Percentiles rank a stretch among this genome's conserved stretches.
These are phyloP conservation scores for Motacilla tschutschensis DNA, from an alignment of 2,113 vertebrate genomes.

Conservation along the genomic window DNA sequence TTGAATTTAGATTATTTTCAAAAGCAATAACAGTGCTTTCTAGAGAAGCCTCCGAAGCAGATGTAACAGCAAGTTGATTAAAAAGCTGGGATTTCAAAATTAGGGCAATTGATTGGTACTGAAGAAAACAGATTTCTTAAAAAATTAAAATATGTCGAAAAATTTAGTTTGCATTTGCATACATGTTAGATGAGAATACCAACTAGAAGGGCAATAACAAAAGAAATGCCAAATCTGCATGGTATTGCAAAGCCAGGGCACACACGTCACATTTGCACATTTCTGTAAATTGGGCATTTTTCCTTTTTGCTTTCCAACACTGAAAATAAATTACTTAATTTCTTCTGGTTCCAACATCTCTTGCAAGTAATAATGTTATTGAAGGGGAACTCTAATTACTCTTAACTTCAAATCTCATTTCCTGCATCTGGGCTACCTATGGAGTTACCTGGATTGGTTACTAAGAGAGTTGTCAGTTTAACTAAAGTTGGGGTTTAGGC, in stretches of 20 bases:
- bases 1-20: background rate
- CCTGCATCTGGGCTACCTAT: background rate
- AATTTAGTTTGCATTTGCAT: background rate
- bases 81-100: background rate
- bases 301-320: background rate
- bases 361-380: background rate
- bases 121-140: background rate
- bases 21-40: background rate
- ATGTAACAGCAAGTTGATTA: background rate
- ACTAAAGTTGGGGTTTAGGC: background rate
- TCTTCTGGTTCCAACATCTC: background rate
- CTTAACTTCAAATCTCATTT: background rate
- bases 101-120: background rate
- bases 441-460: background rate
- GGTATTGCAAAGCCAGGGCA: background rate
- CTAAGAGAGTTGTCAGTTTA: background rate
- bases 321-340: background rate
- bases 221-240: background rate
- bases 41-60: background rate
- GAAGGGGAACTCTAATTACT: background rate
- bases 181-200: background rate
- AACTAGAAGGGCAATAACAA: background rate
- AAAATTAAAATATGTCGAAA: background rate
- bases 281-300: background rate
- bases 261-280: accelerated